Percentiles rank a stretch among this genome's conserved stretches.
phyloP scores from a whole-genome alignment of 1,140 invertebrate genomes.

The Orchesella cincta region DNA sequence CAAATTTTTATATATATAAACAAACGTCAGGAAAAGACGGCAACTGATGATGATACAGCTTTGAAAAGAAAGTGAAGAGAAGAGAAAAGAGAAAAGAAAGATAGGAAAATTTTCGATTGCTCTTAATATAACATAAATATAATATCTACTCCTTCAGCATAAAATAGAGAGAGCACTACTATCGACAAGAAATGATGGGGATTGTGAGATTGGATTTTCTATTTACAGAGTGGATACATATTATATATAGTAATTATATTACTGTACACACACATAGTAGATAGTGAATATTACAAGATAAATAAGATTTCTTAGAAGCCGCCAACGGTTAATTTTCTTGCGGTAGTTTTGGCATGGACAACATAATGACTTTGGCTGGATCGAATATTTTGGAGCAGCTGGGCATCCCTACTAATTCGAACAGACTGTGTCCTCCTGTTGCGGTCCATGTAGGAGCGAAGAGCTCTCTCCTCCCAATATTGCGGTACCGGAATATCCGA shows the following conservation, averaged over 20 bases:
- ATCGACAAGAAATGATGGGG: too few relatives aligned
- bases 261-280: neutral
- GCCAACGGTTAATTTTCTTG: slow-evolving; percentile 44
- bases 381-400: slow-evolving; percentile 47
- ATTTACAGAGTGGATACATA: neutral
- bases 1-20: too few relatives aligned
- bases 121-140: too few relatives aligned
- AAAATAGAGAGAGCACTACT: too few relatives aligned
- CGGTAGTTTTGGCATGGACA: slow-evolving; percentile 48
- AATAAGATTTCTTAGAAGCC: slow-evolving; percentile 30
- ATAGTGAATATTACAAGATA: neutral
- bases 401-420: slow-evolving; percentile 35
- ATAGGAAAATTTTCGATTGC: too few relatives aligned
- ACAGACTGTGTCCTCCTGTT: slow-evolving; percentile 32
- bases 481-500: slow-evolving; percentile 42
- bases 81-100: too few relatives aligned
- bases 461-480: slow-evolving; percentile 49
- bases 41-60: too few relatives aligned
- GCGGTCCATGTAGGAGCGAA: slow-evolving; percentile 44
- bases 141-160: too few relatives aligned
- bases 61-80: too few relatives aligned
- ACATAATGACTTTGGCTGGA: slow-evolving; percentile 45
- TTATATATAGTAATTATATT: neutral
- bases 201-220: too few relatives aligned
- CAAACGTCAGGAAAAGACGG: too few relatives aligned